These are phyloP conservation scores for Falco naumanni DNA, from an alignment of 2,797 vertebrate genomes.

Conservation along the genomic window DNA sequence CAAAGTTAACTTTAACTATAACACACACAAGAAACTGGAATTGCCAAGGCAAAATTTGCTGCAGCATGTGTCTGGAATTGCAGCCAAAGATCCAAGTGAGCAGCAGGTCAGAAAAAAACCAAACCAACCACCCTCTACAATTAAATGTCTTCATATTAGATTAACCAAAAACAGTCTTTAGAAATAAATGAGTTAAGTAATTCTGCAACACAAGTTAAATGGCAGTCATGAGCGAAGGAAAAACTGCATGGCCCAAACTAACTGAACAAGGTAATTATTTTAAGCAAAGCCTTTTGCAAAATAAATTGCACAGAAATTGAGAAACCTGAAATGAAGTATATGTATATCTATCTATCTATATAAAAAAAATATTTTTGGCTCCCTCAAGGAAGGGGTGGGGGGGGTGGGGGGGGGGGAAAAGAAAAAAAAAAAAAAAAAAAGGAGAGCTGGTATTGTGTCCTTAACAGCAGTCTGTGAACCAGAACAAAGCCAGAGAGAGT, in stretches of 20 bases:
- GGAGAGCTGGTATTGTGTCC: slow-evolving; percentile 1
- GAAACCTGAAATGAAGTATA: slow-evolving; percentile 20
- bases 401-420: too few species aligned
- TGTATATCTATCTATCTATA: too few species aligned
- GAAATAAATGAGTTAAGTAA: background rate
- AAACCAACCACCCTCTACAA: background rate
- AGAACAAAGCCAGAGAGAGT: slow-evolving; percentile 66
- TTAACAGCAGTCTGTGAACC: slow-evolving; percentile 40
- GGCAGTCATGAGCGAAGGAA: background rate
- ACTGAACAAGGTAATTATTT: slow-evolving; percentile 57
- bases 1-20: background rate
- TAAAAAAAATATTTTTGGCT: background rate
- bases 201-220: background rate
- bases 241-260: background rate
- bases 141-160: background rate
- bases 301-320: slow-evolving; percentile 43
- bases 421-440: fast-evolving
- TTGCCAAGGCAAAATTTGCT: background rate
- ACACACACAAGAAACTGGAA: background rate
- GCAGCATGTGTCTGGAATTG: background rate
- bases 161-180: background rate
- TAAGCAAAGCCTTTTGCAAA: slow-evolving; percentile 31
- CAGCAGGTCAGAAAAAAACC: background rate
- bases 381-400: background rate
- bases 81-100: background rate